Percentiles rank a stretch among this genome's conserved stretches.
phyloP scores from a whole-genome alignment of 1,140 invertebrate genomes.

The Heliconius eleuchia region DNA sequence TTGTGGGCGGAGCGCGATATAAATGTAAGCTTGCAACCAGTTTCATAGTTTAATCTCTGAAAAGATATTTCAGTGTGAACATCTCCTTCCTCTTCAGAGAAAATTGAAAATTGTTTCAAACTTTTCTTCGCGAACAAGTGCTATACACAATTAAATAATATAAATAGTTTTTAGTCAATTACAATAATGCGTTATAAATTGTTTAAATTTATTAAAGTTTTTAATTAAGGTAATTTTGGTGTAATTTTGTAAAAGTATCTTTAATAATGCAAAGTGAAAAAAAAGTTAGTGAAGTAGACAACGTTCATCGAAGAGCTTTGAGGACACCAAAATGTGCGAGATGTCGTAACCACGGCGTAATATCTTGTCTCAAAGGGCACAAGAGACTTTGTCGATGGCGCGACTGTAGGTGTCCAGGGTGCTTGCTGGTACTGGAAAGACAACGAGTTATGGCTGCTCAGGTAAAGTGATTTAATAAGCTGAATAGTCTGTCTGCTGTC shows the following conservation, averaged over 20 bases:
- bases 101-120: background rate
- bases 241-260: background rate
- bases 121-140: background rate
- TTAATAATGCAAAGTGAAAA: conserved; percentile 57
- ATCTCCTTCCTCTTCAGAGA: conserved; percentile 39
- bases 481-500: too few relatives aligned
- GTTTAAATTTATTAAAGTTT: background rate
- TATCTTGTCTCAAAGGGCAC: conserved; percentile 93
- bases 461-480: conserved; percentile 65
- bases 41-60: conserved; percentile 64
- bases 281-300: conserved; percentile 40
- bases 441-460: conserved; percentile 95
- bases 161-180: background rate
- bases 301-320: conserved; percentile 61
- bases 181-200: conserved; percentile 1
- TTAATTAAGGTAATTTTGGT: background rate
- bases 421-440: conserved; percentile 92
- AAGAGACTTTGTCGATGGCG: conserved; percentile 90
- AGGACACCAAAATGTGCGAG: conserved; percentile 93
- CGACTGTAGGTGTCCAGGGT: conserved; percentile 92
- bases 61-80: conserved; percentile 62
- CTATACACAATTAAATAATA: background rate
- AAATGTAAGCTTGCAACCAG: conserved; percentile 54
- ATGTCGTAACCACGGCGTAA: conserved; percentile 94
- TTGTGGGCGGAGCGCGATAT: conserved; percentile 49